A percentile compares a stretch with the other conserved stretches of the same genome.
phyloP scores from a whole-genome alignment of 2,888 invertebrate species.

The Micoletzkya japonica region DNA sequence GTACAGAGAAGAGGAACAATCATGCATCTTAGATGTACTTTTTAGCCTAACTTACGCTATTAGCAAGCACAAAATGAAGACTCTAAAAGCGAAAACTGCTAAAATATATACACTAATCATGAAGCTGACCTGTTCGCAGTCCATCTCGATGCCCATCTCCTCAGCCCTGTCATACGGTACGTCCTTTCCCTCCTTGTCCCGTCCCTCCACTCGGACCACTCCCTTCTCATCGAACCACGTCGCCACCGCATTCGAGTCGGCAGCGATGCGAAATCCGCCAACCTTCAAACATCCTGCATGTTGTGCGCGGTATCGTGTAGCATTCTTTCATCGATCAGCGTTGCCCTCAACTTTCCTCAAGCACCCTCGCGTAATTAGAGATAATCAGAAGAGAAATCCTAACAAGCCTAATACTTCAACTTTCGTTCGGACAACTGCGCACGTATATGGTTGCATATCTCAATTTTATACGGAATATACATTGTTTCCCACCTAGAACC shows the following conservation, averaged over 20 bases:
- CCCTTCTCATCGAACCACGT: conserved; percentile 54
- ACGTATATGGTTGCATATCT: not conserved
- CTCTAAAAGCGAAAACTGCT: not conserved
- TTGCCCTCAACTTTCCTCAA: too few species aligned
- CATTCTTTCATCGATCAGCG: too few species aligned
- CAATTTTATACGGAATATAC: not conserved
- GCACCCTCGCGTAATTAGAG: too few species aligned
- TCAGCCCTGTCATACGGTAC: conserved; percentile 45
- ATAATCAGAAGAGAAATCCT: too few species aligned
- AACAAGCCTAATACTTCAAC: too few species aligned
- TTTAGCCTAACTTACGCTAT: too few species aligned
- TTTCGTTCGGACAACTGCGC: too few species aligned
- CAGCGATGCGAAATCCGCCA: conserved; percentile 52
- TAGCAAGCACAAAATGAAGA: not conserved
- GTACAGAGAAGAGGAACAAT: not conserved
- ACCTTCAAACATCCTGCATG: conserved; percentile 32
- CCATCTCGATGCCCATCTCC: conserved; percentile 56
- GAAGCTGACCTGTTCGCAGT: conserved; percentile 51
- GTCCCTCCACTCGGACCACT: conserved; percentile 30
- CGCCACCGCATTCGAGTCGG: conserved; percentile 42
- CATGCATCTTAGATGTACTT: too few species aligned
- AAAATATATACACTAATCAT: not conserved
- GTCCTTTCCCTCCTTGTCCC: conserved; percentile 37
- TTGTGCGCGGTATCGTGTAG: too few species aligned
- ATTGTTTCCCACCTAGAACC: too few species aligned